These are phyloP conservation scores for Myotis vivesi DNA, from an alignment of 2,797 vertebrate species.

Conservation along the genomic window DNA sequence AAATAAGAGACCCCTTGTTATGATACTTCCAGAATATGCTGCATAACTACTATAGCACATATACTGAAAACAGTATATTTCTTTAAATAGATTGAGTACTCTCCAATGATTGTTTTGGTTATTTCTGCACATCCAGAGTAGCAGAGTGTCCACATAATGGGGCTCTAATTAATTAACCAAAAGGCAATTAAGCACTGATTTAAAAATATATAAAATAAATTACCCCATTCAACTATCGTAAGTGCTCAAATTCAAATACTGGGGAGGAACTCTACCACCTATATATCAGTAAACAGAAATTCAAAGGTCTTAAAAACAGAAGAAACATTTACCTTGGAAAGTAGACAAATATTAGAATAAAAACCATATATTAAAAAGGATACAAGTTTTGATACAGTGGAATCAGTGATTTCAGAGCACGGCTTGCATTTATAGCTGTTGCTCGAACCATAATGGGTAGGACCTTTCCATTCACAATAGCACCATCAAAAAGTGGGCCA, in stretches of 20 bases:
- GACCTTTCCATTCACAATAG: conserved; percentile 97
- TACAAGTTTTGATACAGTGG: conserved; percentile 99
- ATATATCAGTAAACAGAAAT: conserved; percentile 30
- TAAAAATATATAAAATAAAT: conserved; percentile 49
- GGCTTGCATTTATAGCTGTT: conserved; percentile 98
- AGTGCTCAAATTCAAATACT: neutral
- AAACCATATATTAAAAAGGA: conserved; percentile 86
- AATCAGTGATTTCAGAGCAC: conserved; percentile 96
- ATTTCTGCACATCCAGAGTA: neutral
- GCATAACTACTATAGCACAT: neutral
- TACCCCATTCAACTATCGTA: conserved; percentile 3
- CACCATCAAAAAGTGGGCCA: conserved; percentile 97
- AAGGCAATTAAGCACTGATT: conserved; percentile 6
- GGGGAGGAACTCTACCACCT: conserved; percentile 15
- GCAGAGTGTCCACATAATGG: neutral
- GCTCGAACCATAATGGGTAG: conserved; percentile 96
- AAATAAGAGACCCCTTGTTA: neutral
- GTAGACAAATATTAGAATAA: neutral
- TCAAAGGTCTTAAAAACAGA: conserved; percentile 37
- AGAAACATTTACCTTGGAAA: conserved; percentile 66
- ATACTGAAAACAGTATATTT: conserved; percentile 31
- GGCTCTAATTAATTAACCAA: conserved; percentile 46
- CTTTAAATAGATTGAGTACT: conserved; percentile 10
- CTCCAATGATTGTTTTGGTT: conserved; percentile 13
- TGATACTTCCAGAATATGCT: neutral